Evolutionary conservation across 2,888 invertebrate genomes (phyloP).

Genomic region (Lymantria dispar): DNA sequence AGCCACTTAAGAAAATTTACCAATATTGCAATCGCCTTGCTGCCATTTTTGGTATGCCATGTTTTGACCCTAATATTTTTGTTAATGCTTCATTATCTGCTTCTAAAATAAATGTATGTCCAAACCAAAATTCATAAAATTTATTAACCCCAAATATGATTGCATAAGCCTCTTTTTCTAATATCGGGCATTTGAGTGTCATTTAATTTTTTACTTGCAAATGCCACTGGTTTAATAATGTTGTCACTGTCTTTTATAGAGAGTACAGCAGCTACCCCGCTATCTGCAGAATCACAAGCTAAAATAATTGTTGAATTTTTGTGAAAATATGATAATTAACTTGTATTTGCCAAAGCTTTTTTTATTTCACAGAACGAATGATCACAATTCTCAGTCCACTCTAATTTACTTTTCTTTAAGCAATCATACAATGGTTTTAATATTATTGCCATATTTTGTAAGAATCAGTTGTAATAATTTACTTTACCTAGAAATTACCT

Average conservation of each 20-base stretch:
- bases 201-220: background rate
- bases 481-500: constrained; percentile 1
- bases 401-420: background rate
- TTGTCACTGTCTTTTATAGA: background rate
- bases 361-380: background rate
- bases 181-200: background rate
- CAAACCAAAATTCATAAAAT: background rate
- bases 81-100: background rate
- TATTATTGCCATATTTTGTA: background rate
- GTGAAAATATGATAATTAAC: background rate
- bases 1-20: background rate
- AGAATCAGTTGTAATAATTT: background rate
- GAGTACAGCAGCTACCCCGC: background rate
- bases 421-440: background rate
- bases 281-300: background rate
- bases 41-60: background rate
- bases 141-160: background rate
- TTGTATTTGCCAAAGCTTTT: background rate
- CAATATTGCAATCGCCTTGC: background rate
- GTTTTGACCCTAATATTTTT: background rate
- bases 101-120: background rate
- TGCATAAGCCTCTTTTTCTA: constrained; percentile 4
- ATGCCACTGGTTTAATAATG: background rate
- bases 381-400: background rate
- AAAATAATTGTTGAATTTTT: background rate